These are phyloP conservation scores for Drosophila tani DNA, from an alignment of 1,140 invertebrate genomes.

Conservation along the genomic window DNA sequence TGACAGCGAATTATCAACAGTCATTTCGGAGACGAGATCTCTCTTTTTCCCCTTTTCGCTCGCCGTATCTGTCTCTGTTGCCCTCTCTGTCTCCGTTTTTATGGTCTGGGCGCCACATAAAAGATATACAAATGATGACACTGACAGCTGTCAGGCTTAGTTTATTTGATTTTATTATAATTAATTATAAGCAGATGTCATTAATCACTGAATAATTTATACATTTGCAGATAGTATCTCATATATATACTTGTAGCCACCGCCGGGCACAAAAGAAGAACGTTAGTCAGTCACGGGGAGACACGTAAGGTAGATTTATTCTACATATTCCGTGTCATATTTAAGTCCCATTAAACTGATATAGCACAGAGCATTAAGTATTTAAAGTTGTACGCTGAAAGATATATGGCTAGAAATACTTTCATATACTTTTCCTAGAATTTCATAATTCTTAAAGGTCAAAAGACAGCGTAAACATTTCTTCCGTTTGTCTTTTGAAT, in stretches of 20 bases:
- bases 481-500: too few relatives aligned
- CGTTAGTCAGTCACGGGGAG: conserved; percentile 55
- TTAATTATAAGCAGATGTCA: conserved; percentile 78
- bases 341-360: conserved; percentile 38
- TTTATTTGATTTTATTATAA: conserved; percentile 84
- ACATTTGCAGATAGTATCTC: conserved; percentile 51
- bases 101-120: conserved; percentile 62
- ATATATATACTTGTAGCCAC: conserved; percentile 17
- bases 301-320: conserved; percentile 62
- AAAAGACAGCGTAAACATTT: not conserved
- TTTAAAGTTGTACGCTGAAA: conserved; percentile 6
- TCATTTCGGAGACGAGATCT: conserved; percentile 52
- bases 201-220: conserved; percentile 84
- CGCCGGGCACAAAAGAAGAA: conserved; percentile 22
- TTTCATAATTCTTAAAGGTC: not conserved
- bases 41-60: conserved; percentile 24
- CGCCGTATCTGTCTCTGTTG: conserved; percentile 6
- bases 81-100: conserved; percentile 14
- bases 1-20: conserved; percentile 82
- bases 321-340: conserved; percentile 54
- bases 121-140: conserved; percentile 79
- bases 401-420: not conserved
- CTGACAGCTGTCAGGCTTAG: conserved; percentile 83
- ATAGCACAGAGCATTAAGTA: conserved; percentile 26
- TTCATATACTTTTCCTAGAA: not conserved